Percentiles rank a stretch among this genome's conserved stretches.
These are phyloP conservation scores for Chromoteleia sp. DNA, from an alignment of 2,888 invertebrate genomes.

Conservation along the genomic window DNA sequence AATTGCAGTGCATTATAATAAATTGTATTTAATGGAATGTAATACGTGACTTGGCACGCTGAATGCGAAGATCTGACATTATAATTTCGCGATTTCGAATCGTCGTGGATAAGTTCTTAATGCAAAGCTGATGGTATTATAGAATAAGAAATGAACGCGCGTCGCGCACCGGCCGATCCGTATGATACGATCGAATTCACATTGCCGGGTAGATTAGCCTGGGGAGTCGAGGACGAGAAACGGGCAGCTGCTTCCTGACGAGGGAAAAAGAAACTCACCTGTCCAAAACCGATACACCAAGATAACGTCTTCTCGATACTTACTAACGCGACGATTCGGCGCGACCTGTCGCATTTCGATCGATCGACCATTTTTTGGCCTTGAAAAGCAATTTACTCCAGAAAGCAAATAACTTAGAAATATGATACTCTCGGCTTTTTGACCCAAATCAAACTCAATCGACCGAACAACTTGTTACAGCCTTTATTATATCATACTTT, in stretches of 20 bases:
- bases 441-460: constrained; percentile 4
- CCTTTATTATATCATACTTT: constrained; percentile 1
- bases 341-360: constrained; percentile 69
- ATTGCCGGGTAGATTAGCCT: constrained; percentile 73
- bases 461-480: constrained; percentile 12
- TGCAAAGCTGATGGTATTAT: constrained; percentile 68
- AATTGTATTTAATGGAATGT: constrained; percentile 60
- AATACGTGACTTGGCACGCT: constrained; percentile 60
- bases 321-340: constrained; percentile 70
- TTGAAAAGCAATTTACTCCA: constrained; percentile 62
- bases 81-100: constrained; percentile 67
- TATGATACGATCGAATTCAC: constrained; percentile 72
- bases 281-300: constrained; percentile 76
- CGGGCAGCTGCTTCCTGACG: constrained; percentile 76
- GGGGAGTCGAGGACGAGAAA: constrained; percentile 73
- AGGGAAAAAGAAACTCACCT: constrained; percentile 78
- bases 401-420: constrained; percentile 47
- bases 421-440: constrained; percentile 28
- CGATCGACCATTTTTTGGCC: constrained; percentile 67
- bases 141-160: constrained; percentile 72
- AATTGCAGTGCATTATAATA: constrained; percentile 56
- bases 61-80: constrained; percentile 59
- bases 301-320: constrained; percentile 77
- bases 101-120: constrained; percentile 64
- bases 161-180: constrained; percentile 71